Base-by-base conservation (phyloP, 2,113 vertebrate species). In the Addax nasomaculatus region DNA sequence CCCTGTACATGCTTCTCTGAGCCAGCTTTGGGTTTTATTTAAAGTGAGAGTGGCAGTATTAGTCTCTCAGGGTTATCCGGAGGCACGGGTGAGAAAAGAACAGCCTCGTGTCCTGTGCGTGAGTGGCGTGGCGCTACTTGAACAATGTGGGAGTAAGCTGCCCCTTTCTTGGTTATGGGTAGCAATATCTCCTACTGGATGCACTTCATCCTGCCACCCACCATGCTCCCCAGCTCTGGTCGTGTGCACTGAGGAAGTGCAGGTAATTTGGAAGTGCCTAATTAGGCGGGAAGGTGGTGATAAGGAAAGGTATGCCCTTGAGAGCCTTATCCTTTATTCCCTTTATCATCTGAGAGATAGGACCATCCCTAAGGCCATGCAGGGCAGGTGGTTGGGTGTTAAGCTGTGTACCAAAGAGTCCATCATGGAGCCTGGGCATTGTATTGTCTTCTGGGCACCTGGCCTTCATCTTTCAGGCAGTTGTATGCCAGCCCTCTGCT, bases 101-200 rank as follows among this genome's bases (percentile, higher is more conserved):
- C 3, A 2, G 30, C 15, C 23, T 6, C 4, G 39, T n/a, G 15
- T 11, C 4, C 58, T 21, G 43, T 30, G 5, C 1, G 23, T 2
- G 2, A 79, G 43, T 36, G 21, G 2, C 12, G 1, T 5, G 19
- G 15, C 15, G 10, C 27, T 53, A 3, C 85, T 8, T 53, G 7
- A 29, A 11, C 27, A 27, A 47, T 6, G 1, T 36, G 64, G 19
- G 23, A 9, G 43, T 17, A 0, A 5, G 43, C 47, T 57, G 25
- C 78, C 45, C 87, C 84, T 49, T 85, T 47, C 45, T 62, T n/a
- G 9, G 27, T 58, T 62, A 7, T 7, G 85, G 80, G 30, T 3
- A 27, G 55, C 29, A 21, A 2, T 33, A 8, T 51, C 29, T 70
- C 73, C 36, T 4, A 1, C n/a, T 55, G 29, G 29, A 11, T 25